These are phyloP conservation scores for Stegastes partitus DNA, from an alignment of 2,113 vertebrate species.

Conservation along the genomic window DNA sequence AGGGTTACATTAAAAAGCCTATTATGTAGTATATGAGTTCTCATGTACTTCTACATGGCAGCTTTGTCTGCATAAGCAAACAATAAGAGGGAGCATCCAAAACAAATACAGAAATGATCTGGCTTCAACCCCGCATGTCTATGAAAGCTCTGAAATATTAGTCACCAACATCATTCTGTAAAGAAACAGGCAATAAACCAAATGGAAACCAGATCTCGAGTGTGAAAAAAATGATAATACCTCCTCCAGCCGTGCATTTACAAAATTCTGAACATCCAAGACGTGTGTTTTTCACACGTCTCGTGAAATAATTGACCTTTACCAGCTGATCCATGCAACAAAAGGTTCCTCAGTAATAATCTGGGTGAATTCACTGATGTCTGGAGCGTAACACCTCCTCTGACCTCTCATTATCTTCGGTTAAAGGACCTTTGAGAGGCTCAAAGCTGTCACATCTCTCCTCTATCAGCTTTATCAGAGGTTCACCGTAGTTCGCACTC, in stretches of 20 bases:
- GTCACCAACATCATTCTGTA: neutral
- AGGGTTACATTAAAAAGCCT: no score
- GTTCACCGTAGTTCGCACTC: neutral
- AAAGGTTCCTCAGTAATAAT: neutral
- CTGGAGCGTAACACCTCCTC: neutral
- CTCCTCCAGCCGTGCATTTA: slow-evolving; percentile 11
- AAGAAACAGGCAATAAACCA: neutral
- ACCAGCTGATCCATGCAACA: neutral
- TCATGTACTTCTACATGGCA: no score
- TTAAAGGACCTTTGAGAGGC: neutral
- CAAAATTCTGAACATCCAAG: neutral
- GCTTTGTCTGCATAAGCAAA: no score
- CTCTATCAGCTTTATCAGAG: neutral
- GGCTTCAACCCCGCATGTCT: neutral
- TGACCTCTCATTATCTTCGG: neutral
- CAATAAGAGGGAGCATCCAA: no score
- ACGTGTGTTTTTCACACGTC: neutral
- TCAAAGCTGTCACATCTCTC: neutral
- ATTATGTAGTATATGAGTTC: no score
- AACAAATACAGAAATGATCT: no score
- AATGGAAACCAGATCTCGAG: slow-evolving; percentile 22
- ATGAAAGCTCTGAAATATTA: neutral
- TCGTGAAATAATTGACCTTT: slow-evolving; percentile 7
- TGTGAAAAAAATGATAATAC: slow-evolving; percentile 20
- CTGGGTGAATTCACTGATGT: neutral